Percentiles rank a stretch among this genome's conserved stretches.
Conservation (phyloP, 2,888 invertebrate genomes). For the Acanthosoma haemorrhoidale region DNA sequence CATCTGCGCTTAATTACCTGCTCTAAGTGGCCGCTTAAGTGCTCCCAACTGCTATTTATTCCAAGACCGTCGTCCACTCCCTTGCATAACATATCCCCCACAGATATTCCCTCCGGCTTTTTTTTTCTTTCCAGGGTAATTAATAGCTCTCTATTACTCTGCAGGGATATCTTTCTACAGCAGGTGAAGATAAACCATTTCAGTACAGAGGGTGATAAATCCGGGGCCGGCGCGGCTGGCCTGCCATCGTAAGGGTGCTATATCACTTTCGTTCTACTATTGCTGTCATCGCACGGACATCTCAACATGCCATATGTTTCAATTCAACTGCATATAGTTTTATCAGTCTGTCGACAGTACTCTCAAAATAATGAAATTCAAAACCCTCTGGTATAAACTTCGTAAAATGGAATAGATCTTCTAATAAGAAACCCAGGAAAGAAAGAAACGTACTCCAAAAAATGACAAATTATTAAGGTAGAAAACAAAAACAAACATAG, state of each 20-base stretch:
- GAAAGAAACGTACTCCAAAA: no score
- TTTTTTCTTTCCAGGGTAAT: neutral
- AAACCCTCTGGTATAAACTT: no score
- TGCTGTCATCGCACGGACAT: slow-evolving; percentile 2
- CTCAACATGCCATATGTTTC: no score
- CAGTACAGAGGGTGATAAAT: neutral
- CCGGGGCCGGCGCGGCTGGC: neutral
- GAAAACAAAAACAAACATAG: no score
- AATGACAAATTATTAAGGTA: no score
- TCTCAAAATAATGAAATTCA: no score
- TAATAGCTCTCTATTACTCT: neutral
- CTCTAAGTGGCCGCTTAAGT: neutral
- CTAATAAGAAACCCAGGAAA: no score
- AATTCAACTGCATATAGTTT: no score
- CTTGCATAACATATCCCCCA: slow-evolving; percentile 5
- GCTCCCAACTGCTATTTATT: neutral
- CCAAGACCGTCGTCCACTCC: slow-evolving; percentile 8
- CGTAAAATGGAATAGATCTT: no score
- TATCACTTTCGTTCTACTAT: neutral
- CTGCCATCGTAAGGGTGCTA: neutral
- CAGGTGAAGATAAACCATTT: slow-evolving; percentile 8
- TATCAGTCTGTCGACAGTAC: no score
- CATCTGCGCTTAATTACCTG: slow-evolving; percentile 5
- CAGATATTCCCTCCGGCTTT: slow-evolving; percentile 4
- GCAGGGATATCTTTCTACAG: neutral